Conservation (phyloP, 2,797 vertebrate genomes). For the Sibirionetta formosa region DNA sequence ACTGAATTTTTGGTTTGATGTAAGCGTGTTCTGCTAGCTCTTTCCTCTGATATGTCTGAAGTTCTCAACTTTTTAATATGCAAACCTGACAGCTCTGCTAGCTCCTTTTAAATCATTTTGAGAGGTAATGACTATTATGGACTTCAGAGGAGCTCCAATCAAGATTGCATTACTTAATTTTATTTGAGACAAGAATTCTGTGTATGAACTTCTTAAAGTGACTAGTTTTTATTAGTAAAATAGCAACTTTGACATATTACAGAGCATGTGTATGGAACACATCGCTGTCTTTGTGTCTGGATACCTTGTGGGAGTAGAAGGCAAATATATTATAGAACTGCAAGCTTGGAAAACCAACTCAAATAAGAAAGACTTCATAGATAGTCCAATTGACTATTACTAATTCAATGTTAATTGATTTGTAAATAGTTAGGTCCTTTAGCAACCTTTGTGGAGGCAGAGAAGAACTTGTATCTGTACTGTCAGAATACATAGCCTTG, state of each 20-base stretch:
- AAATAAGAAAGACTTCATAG: not conserved
- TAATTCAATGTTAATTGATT: not conserved
- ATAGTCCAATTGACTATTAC: not conserved
- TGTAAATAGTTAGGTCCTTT: not conserved
- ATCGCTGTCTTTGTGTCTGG: not conserved
- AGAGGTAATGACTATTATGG: not conserved
- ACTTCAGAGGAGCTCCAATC: not conserved
- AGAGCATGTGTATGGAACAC: not conserved
- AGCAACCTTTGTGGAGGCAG: fast-evolving
- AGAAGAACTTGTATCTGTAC: not conserved
- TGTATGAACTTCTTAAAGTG: not conserved
- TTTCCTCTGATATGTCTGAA: not conserved
- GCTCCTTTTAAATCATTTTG: not conserved
- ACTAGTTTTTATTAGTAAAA: not conserved
- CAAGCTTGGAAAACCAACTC: not conserved
- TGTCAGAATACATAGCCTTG: not conserved
- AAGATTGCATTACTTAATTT: not conserved
- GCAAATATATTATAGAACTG: not conserved
- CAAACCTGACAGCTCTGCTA: not conserved
- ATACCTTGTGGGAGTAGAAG: not conserved
- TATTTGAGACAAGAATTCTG: not conserved
- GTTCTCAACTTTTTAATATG: not conserved
- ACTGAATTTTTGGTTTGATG: too few species aligned
- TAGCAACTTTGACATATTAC: not conserved
- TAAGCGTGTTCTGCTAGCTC: not conserved